Evolutionary conservation across 2,113 vertebrate species (phyloP).

Genomic region (Sander lucioperca): DNA sequence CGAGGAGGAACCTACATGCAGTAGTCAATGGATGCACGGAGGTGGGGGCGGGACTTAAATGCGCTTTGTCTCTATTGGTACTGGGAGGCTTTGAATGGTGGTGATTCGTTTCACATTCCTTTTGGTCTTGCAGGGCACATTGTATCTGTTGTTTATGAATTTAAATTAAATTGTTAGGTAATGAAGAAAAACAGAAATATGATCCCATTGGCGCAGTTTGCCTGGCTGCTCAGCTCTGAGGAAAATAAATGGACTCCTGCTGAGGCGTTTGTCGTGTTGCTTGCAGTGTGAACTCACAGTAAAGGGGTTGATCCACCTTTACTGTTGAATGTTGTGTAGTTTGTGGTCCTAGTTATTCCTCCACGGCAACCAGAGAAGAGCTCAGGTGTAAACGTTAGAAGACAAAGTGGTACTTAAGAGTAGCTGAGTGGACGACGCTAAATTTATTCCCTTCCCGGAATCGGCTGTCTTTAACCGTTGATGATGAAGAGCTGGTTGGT

Average conservation of each 20-base stretch:
- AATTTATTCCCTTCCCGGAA: conserved; percentile 46
- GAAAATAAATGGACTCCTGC: background rate
- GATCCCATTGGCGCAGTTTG: background rate
- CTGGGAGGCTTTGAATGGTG: no score
- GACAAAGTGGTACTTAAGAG: conserved; percentile 25
- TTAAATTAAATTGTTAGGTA: background rate
- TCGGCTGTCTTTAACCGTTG: background rate
- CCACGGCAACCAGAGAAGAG: background rate
- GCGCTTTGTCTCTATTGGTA: no score
- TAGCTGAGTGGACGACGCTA: conserved; percentile 16
- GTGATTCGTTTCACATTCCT: no score
- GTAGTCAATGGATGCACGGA: no score
- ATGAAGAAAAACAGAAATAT: background rate
- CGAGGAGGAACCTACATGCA: no score
- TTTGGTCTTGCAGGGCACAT: background rate
- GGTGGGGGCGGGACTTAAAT: no score
- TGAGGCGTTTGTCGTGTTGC: background rate
- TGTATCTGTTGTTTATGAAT: background rate
- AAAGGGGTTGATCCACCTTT: background rate
- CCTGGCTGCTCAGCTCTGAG: background rate
- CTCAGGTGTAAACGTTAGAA: background rate
- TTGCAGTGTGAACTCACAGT: conserved; percentile 11
- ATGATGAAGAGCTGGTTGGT: conserved; percentile 34
- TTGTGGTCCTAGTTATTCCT: background rate
- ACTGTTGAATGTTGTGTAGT: background rate